Evolutionary conservation across 1,140 invertebrate genomes (phyloP), one percentile per base, ranked within the genome.

Genomic region (Pachypeltis micranthus): DNA sequence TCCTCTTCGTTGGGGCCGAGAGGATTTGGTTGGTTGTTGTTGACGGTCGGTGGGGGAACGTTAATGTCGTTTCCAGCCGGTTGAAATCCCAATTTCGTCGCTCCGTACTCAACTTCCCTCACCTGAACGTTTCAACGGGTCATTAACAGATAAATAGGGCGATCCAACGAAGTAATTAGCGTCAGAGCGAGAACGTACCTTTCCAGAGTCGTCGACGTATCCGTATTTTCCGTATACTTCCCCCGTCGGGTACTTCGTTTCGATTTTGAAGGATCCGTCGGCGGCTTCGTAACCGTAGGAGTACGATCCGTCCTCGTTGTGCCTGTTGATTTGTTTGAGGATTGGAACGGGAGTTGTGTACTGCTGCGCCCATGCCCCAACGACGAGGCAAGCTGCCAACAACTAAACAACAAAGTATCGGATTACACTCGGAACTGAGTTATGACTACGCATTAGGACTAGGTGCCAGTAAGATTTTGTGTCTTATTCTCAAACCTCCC

Each of bases 181-280:
- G n/a, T n/a, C n/a, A n/a, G n/a, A n/a, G n/a, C n/a, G n/a, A n/a
- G n/a, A 16, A 59, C 57, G 28, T 0, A 84, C 64, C 68, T 81
- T 82, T 16, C 90, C 88, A 16, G 77, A 75, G 67, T 89, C 88
- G 67, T 91, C 90, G 0, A 90, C 80, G 72, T 91, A 92, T 21
- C 87, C 84, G 69, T 88, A 86, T 72, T 90, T 88, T 54, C 90
- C 90, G 39, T 85, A 86, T 2, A 91, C 85, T 69, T 90, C 87
- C 0, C 89, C 88, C 24, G 81, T 85, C 0, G 86, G 80, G 67
- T 88, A 88, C 72, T 90, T 91, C 0, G 88, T 91, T 73, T 95
- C 91, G 63, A 93, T 91, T 74, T 93, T 93, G 78, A 90, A 93
- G 26, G 87, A 86, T n/a, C 91, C 91, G 70, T 93, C 90, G 0